phyloP scores from a whole-genome alignment of 30 jellyfish, hydroid and myxozoan species.

The Clytia hemisphaerica region DNA sequence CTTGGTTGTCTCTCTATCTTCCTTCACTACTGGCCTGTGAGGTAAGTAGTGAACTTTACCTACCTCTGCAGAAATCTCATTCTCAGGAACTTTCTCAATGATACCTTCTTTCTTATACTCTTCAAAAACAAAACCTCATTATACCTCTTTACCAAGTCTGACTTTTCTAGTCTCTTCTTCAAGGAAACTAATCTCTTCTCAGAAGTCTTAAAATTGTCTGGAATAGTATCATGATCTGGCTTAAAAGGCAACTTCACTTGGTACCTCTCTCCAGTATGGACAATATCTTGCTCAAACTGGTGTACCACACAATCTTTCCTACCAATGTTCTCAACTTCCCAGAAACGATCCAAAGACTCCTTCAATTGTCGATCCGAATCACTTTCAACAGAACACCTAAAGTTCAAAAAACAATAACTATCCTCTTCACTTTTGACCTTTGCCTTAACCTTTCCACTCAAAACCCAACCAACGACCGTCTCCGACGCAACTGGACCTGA shows the following conservation, averaged over 20 bases:
- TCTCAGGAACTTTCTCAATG: neutral
- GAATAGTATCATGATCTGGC: neutral
- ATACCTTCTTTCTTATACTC: constrained; percentile 5
- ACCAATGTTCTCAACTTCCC: neutral
- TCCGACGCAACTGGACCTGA: too few species aligned
- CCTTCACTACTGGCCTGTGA: constrained; percentile 1
- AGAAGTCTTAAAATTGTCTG: neutral
- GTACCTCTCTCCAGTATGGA: too few species aligned
- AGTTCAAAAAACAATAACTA: too few species aligned
- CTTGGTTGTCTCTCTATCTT: constrained; percentile 11
- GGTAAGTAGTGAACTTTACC: constrained; percentile 2
- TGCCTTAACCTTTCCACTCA: too few species aligned
- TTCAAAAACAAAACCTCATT: neutral
- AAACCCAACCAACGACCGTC: too few species aligned
- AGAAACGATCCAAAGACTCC: neutral
- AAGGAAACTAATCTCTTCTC: neutral
- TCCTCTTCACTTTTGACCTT: too few species aligned
- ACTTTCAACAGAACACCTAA: too few species aligned
- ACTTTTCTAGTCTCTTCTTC: neutral
- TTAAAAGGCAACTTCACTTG: too few species aligned
- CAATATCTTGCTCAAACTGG: too few species aligned
- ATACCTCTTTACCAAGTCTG: neutral
- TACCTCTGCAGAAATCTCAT: neutral
- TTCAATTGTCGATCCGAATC: too few species aligned
- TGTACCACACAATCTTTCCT: neutral